phyloP scores from a whole-genome alignment of 1,140 invertebrate species.

The Bombus consobrinus region DNA sequence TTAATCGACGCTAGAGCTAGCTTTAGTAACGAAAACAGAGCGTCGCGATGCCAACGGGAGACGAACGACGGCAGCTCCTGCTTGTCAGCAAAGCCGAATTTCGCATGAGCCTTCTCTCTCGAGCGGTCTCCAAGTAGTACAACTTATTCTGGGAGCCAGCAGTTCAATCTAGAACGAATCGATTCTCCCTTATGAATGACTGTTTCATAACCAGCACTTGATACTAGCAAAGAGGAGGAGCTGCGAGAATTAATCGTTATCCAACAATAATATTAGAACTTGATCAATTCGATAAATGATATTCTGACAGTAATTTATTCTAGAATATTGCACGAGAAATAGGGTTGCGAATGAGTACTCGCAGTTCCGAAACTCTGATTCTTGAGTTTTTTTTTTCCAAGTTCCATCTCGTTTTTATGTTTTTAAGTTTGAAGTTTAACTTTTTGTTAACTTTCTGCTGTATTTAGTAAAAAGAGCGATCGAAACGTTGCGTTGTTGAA shows the following conservation, averaged over 20 bases:
- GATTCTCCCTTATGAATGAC: constrained; percentile 23
- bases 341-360: not conserved
- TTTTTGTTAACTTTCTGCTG: not conserved
- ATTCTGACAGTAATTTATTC: not conserved
- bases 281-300: not conserved
- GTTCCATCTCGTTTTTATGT: not conserved
- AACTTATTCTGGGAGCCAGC: constrained; percentile 46
- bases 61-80: constrained; percentile 25
- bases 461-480: not conserved
- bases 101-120: constrained; percentile 64
- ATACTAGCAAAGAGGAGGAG: not conserved
- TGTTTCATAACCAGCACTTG: constrained; percentile 15
- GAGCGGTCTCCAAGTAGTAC: constrained; percentile 41
- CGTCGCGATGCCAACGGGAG: constrained; percentile 29
- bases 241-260: not conserved
- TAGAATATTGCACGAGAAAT: not conserved
- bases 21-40: constrained; percentile 28
- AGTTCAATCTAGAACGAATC: constrained; percentile 34
- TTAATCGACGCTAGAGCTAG: constrained; percentile 21
- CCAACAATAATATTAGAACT: not conserved
- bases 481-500: not conserved
- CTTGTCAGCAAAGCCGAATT: constrained; percentile 50
- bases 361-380: constrained; percentile 2
- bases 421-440: not conserved
- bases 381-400: not conserved